Percentiles rank a stretch among this genome's conserved stretches.
phyloP scores from a whole-genome alignment of 2,888 invertebrate species.

The Ormia ochracea region DNA sequence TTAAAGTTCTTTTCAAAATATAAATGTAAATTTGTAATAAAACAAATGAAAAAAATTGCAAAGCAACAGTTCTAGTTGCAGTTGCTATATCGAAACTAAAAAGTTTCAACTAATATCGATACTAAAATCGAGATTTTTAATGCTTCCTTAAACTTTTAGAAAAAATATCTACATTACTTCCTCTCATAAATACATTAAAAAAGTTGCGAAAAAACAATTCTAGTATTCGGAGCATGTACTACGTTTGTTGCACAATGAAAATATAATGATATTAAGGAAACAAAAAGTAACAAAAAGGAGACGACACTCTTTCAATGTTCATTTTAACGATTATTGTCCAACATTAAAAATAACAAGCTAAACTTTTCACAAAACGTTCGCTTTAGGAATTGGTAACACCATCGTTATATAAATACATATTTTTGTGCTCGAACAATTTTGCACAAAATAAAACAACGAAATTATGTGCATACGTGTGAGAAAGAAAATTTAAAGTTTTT shows the following conservation, averaged over 20 bases:
- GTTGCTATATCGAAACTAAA: constrained; percentile 11
- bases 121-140: constrained; percentile 44
- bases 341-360: constrained; percentile 77
- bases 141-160: constrained; percentile 52
- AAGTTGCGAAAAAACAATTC: constrained; percentile 42
- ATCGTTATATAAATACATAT: constrained; percentile 13
- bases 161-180: constrained; percentile 56
- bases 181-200: constrained; percentile 40
- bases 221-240: constrained; percentile 52
- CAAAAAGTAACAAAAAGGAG: constrained; percentile 51
- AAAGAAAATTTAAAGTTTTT: neutral
- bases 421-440: constrained; percentile 12
- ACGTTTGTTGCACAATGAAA: constrained; percentile 39
- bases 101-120: constrained; percentile 22
- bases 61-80: constrained; percentile 56
- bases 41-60: constrained; percentile 70
- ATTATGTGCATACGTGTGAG: neutral
- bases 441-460: constrained; percentile 19
- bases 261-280: constrained; percentile 21
- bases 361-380: constrained; percentile 74
- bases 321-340: constrained; percentile 75
- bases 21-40: constrained; percentile 74
- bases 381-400: constrained; percentile 69
- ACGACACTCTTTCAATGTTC: constrained; percentile 56
- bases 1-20: too few species aligned